A percentile compares a stretch with the other conserved stretches of the same genome.
Conservation (phyloP, 2,113 vertebrate species). For the Rostratula benghalensis region DNA sequence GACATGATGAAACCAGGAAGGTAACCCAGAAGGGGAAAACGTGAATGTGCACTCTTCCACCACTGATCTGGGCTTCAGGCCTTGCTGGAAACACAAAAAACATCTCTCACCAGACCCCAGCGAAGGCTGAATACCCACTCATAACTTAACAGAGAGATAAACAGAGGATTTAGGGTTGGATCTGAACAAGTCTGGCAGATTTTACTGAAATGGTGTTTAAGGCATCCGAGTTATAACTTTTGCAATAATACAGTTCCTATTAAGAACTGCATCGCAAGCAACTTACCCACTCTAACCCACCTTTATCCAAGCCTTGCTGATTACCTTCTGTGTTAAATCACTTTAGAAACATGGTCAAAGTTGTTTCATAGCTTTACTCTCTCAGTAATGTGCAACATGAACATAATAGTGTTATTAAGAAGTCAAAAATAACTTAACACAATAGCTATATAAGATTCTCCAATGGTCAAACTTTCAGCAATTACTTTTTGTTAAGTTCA, state of each 20-base stretch:
- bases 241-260: background rate
- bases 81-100: background rate
- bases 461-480: constrained; percentile 71
- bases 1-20: background rate
- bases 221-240: background rate
- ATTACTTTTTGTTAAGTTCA: constrained; percentile 71
- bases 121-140: background rate
- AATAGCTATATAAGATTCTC: constrained; percentile 69
- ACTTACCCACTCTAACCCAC: background rate
- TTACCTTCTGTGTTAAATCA: constrained; percentile 29
- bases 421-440: constrained; percentile 80
- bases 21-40: background rate
- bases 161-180: background rate
- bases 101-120: background rate
- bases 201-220: background rate
- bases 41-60: background rate
- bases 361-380: constrained; percentile 80
- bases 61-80: background rate
- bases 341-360: constrained; percentile 59
- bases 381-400: constrained; percentile 78
- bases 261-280: background rate
- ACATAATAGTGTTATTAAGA: constrained; percentile 78
- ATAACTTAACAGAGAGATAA: background rate
- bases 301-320: background rate
- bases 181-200: background rate